Percentiles rank a stretch among this genome's conserved stretches.
These are phyloP conservation scores for Megalops cyprinoides DNA, from an alignment of 2,797 vertebrate species.

Conservation along the genomic window DNA sequence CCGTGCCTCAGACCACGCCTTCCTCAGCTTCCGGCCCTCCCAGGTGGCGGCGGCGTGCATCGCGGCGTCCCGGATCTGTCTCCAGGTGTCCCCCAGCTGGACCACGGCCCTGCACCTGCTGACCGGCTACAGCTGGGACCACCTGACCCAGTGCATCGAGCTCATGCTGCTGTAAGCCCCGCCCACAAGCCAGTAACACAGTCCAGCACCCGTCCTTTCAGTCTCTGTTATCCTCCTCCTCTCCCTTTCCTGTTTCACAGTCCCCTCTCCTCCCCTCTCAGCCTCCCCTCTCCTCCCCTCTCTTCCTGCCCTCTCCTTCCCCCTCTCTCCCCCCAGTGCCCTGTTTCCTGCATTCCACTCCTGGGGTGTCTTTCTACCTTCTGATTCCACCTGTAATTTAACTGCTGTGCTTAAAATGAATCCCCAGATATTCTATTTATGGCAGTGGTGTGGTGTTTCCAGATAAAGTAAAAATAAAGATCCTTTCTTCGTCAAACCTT, in stretches of 20 bases:
- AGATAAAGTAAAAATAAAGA: too few relatives aligned
- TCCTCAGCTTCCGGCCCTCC: slow-evolving; percentile 88
- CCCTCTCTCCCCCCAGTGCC: too few relatives aligned
- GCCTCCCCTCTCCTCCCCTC: background rate
- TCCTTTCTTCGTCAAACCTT: too few relatives aligned
- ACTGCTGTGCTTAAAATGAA: too few relatives aligned
- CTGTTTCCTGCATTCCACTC: slow-evolving; percentile 27
- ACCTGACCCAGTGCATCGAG: slow-evolving; percentile 85
- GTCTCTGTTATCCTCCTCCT: background rate
- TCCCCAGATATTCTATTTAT: too few relatives aligned
- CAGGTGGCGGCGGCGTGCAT: slow-evolving; percentile 88
- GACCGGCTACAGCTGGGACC: slow-evolving; percentile 87
- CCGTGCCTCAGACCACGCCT: slow-evolving; percentile 80
- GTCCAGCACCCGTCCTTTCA: background rate
- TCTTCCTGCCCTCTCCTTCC: background rate
- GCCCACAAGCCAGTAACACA: too few relatives aligned
- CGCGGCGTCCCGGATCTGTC: slow-evolving; percentile 86
- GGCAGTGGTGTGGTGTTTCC: too few relatives aligned
- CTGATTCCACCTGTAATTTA: too few relatives aligned
- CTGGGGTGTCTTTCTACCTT: slow-evolving; percentile 44
- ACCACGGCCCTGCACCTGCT: slow-evolving; percentile 83
- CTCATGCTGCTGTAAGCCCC: slow-evolving; percentile 74
- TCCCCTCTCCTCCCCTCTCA: background rate
- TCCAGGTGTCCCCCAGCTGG: slow-evolving; percentile 89
- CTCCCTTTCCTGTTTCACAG: too few relatives aligned